Base-by-base conservation (phyloP, 2,888 invertebrate genomes). In the Drosophila quinaria region DNA sequence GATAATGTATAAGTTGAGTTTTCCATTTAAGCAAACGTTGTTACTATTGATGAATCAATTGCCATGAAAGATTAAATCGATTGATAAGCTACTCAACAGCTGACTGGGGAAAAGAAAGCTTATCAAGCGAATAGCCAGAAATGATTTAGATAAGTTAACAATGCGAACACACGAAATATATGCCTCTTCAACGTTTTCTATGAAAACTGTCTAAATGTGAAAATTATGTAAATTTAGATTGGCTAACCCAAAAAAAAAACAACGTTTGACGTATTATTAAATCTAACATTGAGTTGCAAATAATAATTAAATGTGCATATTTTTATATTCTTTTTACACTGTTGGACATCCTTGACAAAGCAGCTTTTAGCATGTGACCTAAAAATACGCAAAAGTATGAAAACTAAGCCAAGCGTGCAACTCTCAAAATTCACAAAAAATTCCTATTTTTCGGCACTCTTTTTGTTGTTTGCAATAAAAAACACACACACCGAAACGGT, bases 161-260 rank as follows among this genome's bases (percentile, higher is more conserved):
- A 55, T 52, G 41, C 31, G 15, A 41, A 33, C 42, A 11, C 29
- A 29, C 47, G 50, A 39, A 31, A 19, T 49, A 17, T 52, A 11
- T 8, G 10, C 11, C 35, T 25, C 52, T 51, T 60, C 19, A 19
- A 15, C 9, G 4, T 3, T 50, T 70, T 62, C 51, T 22, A 22
- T 51, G 75, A 75, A 75, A 75, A 59, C 59, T n/a, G 59, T 56
- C 51, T 70, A 81, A 80, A 81, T 79, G 79, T 62, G 56, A 61
- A 79, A 71, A 73, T 74, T 88, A 88, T 87, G 88, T 56, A 66
- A 89, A 89, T 88, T 67, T 50, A 22, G 15, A 50, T 68, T 58
- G 39, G 37, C 47, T 55, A 46, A 55, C 35, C 39, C n/a, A 44
- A 39, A 67, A 68, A 1, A 19, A 35, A 29, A 54, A 33, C 33